Evolutionary conservation across 2,888 invertebrate genomes (phyloP).

Genomic region (Hanleya hanleyi): DNA sequence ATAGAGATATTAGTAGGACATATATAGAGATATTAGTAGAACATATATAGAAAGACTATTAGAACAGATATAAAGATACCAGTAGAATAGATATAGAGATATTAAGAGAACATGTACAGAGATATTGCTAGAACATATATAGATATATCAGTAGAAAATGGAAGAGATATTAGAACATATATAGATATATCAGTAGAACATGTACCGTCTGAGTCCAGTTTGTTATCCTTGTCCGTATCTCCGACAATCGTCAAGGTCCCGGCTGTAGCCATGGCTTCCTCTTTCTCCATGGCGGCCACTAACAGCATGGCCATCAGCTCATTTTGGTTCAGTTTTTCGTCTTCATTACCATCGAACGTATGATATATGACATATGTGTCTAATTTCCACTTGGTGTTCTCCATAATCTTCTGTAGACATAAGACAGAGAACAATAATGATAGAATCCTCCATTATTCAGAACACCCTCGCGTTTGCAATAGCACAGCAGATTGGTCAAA

Average conservation of each 20-base stretch:
- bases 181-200: too few species aligned
- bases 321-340: background rate
- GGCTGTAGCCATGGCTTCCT: background rate
- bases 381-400: conserved; percentile 4
- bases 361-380: conserved; percentile 7
- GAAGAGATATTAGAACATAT: too few species aligned
- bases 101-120: too few species aligned
- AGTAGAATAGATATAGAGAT: too few species aligned
- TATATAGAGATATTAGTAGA: too few species aligned
- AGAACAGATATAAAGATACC: too few species aligned
- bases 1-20: too few species aligned
- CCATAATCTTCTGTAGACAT: conserved; percentile 5
- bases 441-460: background rate
- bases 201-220: background rate
- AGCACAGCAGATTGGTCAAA: too few species aligned
- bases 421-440: background rate
- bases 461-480: background rate
- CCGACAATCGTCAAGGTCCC: background rate
- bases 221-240: background rate
- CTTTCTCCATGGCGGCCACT: background rate
- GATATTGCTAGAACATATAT: too few species aligned
- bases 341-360: conserved; percentile 3
- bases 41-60: too few species aligned
- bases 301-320: conserved; percentile 7
- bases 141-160: too few species aligned